phyloP scores from a whole-genome alignment of 2,888 invertebrate genomes.

The Hirtodrosophila duncani region DNA sequence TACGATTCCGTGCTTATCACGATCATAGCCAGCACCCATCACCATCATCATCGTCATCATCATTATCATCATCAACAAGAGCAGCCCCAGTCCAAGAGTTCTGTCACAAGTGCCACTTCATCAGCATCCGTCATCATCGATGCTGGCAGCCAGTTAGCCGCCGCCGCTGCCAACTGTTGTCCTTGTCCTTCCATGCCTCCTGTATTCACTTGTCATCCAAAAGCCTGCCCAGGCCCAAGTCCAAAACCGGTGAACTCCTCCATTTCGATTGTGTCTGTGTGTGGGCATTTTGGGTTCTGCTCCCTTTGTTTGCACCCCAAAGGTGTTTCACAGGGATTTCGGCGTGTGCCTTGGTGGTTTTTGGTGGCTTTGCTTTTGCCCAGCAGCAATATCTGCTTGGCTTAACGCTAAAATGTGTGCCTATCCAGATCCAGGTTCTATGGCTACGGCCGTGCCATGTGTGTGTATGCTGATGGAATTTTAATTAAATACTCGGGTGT shows the following conservation, averaged over 20 bases:
- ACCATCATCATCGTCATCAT: slow-evolving; percentile 20
- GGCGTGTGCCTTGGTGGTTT: slow-evolving; percentile 51
- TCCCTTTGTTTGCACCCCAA: slow-evolving; percentile 56
- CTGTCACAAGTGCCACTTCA: slow-evolving; percentile 64
- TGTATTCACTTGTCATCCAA: slow-evolving; percentile 43
- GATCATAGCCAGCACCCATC: slow-evolving; percentile 39
- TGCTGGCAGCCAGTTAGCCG: slow-evolving; percentile 39
- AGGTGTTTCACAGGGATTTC: slow-evolving; percentile 52
- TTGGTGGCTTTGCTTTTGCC: slow-evolving; percentile 59
- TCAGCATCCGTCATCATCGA: slow-evolving; percentile 72
- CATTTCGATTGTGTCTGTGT: not conserved
- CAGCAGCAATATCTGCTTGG: slow-evolving; percentile 35
- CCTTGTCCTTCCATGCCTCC: too few species aligned
- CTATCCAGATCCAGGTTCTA: slow-evolving; percentile 3
- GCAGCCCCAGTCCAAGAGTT: slow-evolving; percentile 4
- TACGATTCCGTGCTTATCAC: slow-evolving; percentile 58
- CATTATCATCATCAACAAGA: slow-evolving; percentile 1
- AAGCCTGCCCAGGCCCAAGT: slow-evolving; percentile 2
- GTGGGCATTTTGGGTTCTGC: slow-evolving; percentile 29
- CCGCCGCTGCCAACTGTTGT: slow-evolving; percentile 23
- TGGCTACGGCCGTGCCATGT: slow-evolving; percentile 4
- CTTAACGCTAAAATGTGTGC: slow-evolving; percentile 62
- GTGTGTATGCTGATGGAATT: slow-evolving; percentile 60
- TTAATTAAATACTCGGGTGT: slow-evolving; percentile 71
- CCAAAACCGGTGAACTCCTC: too few species aligned